Conservation (phyloP, 1,140 invertebrate genomes). For the Paraescarpia echinospica region DNA sequence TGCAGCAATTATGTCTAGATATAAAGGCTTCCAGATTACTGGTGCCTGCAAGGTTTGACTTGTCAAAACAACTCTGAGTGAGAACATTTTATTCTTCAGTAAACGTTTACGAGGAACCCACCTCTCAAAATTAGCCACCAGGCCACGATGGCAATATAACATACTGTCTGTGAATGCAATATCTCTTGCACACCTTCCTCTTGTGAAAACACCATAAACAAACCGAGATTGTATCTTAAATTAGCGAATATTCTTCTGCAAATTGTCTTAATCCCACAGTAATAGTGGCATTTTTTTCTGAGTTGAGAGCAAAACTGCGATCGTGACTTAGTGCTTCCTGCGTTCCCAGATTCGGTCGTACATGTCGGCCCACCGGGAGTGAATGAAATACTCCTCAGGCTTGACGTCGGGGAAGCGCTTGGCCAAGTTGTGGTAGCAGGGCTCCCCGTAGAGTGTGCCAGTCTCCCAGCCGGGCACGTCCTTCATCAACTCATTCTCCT, state of each 20-base stretch:
- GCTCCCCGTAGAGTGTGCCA: slow-evolving; percentile 82
- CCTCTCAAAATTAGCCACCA: background rate
- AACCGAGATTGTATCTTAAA: background rate
- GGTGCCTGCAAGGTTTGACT: too few species aligned
- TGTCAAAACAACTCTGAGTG: background rate
- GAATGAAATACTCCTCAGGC: slow-evolving; percentile 69
- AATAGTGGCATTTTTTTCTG: background rate
- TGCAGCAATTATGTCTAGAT: too few species aligned
- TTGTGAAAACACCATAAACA: background rate
- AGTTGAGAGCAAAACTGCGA: background rate
- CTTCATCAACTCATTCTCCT: slow-evolving; percentile 82
- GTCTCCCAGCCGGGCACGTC: slow-evolving; percentile 83
- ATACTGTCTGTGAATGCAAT: background rate
- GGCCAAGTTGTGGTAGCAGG: slow-evolving; percentile 70
- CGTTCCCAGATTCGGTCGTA: slow-evolving; percentile 17
- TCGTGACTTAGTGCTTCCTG: slow-evolving; percentile 16
- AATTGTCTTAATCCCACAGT: background rate
- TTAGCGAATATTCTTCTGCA: background rate
- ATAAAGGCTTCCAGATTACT: too few species aligned
- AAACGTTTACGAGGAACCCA: background rate
- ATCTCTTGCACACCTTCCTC: background rate
- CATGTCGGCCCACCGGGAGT: slow-evolving; percentile 30
- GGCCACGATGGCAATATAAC: background rate
- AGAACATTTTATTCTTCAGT: background rate
- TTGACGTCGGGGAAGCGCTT: slow-evolving; percentile 59